phyloP scores from a whole-genome alignment of 2,888 invertebrate species.

The Agrypnus murinus region DNA sequence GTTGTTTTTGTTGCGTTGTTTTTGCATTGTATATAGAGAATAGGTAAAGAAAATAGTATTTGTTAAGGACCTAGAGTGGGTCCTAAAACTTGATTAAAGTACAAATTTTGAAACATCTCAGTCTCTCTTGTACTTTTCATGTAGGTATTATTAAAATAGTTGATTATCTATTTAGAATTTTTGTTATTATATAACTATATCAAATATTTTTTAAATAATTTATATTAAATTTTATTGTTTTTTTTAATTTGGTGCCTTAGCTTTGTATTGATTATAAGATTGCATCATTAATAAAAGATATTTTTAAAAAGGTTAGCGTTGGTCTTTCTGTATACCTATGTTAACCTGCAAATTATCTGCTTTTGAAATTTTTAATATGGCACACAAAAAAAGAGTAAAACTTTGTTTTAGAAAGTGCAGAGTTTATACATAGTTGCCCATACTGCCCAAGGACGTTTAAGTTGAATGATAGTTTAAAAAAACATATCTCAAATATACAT shows the following conservation, averaged over 20 bases:
- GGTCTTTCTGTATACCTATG: neutral
- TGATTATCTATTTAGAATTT: neutral
- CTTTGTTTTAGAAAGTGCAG: conserved; percentile 32
- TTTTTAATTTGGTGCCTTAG: conserved; percentile 24
- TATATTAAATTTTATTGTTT: conserved; percentile 29
- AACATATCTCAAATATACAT: conserved; percentile 53
- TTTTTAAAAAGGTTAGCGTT: neutral
- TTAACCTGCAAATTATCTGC: neutral
- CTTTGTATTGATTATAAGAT: neutral
- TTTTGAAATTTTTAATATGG: neutral
- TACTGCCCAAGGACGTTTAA: conserved; percentile 51
- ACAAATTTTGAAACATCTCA: too few species aligned
- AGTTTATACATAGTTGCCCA: conserved; percentile 40
- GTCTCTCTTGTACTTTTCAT: neutral
- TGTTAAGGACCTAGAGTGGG: too few species aligned
- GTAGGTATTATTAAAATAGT: neutral
- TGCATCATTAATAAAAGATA: conserved; percentile 15
- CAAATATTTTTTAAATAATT: conserved; percentile 6
- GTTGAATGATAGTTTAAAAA: conserved; percentile 53
- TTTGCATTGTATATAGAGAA: too few species aligned
- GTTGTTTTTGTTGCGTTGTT: too few species aligned
- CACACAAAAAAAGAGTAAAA: too few species aligned
- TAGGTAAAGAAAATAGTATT: too few species aligned
- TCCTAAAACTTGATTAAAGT: too few species aligned
- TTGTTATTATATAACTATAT: conserved; percentile 35